These are phyloP conservation scores for Rachycentron canadum DNA, from an alignment of 2,797 vertebrate genomes.

Conservation along the genomic window DNA sequence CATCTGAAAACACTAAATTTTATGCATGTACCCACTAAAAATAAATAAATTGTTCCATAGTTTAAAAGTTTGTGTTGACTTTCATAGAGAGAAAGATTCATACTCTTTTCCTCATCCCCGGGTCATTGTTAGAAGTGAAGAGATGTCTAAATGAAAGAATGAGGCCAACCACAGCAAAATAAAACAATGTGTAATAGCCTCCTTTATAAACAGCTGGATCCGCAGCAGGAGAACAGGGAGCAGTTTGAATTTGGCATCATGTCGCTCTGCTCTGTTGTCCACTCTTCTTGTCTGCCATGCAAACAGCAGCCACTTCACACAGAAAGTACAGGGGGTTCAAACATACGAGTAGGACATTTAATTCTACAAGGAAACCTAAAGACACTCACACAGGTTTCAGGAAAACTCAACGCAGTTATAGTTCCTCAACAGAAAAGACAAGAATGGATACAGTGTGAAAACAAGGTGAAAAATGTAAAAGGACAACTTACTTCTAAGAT, in stretches of 20 bases:
- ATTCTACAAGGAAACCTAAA: constrained; percentile 4
- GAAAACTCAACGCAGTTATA: constrained; percentile 7
- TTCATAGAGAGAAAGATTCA: constrained; percentile 6
- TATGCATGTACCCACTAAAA: background rate
- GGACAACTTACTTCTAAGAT: constrained; percentile 68
- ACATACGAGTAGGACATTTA: background rate
- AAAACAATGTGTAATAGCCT: constrained; percentile 30
- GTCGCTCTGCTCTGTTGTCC: constrained; percentile 71
- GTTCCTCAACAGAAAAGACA: background rate
- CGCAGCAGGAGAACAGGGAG: constrained; percentile 44
- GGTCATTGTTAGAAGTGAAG: constrained; percentile 9
- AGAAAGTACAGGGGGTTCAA: constrained; percentile 6
- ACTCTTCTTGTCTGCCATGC: constrained; percentile 82
- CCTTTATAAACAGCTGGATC: constrained; percentile 60
- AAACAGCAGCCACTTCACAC: constrained; percentile 68
- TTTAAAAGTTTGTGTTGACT: background rate
- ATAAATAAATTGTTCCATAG: too few relatives aligned
- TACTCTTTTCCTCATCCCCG: background rate
- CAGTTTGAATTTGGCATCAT: constrained; percentile 46
- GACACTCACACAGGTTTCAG: constrained; percentile 4
- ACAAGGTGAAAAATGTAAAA: background rate
- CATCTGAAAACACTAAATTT: background rate
- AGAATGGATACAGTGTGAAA: background rate
- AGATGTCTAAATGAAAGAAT: constrained; percentile 15
- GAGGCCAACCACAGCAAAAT: constrained; percentile 26